phyloP scores from a whole-genome alignment of 2,888 invertebrate species.

The Pseudanteris insignis region DNA sequence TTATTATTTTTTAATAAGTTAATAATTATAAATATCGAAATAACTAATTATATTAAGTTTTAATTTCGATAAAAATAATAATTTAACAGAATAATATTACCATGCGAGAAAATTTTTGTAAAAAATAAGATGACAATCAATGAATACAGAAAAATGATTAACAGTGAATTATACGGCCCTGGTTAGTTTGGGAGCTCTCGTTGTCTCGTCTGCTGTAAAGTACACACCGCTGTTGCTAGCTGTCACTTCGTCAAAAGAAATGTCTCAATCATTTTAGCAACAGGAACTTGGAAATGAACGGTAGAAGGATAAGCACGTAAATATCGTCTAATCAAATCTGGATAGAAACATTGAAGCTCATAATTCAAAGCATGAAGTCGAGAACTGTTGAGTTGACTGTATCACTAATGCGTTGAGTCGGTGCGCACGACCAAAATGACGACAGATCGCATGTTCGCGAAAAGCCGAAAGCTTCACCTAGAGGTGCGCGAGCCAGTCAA shows the following conservation, averaged over 20 bases:
- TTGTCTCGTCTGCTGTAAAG: slow-evolving; percentile 33
- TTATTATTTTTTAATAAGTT: too few relatives aligned
- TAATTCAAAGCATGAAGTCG: too few relatives aligned
- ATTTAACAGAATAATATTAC: too few relatives aligned
- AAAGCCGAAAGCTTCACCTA: slow-evolving; percentile 18
- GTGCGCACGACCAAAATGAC: slow-evolving; percentile 28
- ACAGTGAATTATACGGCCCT: slow-evolving; percentile 29
- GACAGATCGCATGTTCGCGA: slow-evolving; percentile 18
- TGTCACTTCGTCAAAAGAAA: slow-evolving; percentile 29
- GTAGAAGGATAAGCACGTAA: slow-evolving; percentile 6
- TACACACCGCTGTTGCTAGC: slow-evolving; percentile 28
- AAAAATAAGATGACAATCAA: neutral
- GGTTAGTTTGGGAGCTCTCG: neutral
- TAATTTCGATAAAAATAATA: too few relatives aligned
- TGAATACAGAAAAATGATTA: too few relatives aligned
- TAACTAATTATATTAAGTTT: too few relatives aligned
- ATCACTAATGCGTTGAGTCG: slow-evolving; percentile 17
- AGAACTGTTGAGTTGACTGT: neutral
- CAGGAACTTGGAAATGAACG: slow-evolving; percentile 12
- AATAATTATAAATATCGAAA: too few relatives aligned
- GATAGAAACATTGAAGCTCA: too few relatives aligned
- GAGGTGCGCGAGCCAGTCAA: slow-evolving; percentile 27
- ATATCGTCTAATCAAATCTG: slow-evolving; percentile 1
- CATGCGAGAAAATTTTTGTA: too few relatives aligned
- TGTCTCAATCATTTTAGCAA: slow-evolving; percentile 15